A percentile compares a stretch with the other conserved stretches of the same genome.
phyloP scores from a whole-genome alignment of 1,140 invertebrate genomes.

The Bombus impatiens region DNA sequence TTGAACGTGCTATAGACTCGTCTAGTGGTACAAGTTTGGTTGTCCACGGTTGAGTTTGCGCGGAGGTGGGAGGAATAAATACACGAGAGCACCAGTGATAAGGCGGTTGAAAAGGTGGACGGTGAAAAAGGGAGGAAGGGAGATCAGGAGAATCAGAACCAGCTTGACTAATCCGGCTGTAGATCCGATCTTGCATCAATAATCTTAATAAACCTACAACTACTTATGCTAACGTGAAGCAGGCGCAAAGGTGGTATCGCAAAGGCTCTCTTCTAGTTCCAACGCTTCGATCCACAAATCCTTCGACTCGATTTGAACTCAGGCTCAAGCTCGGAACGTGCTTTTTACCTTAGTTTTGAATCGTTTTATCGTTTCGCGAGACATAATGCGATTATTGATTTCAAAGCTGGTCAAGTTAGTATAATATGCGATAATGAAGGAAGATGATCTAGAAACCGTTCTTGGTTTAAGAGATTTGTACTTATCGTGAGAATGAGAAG shows the following conservation, averaged over 20 bases:
- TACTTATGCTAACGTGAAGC: conserved; percentile 71
- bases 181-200: conserved; percentile 79
- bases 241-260: conserved; percentile 63
- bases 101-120: conserved; percentile 29
- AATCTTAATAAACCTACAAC: conserved; percentile 80
- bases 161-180: conserved; percentile 75
- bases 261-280: conserved; percentile 58
- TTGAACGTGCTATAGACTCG: conserved; percentile 23
- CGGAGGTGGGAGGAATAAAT: conserved; percentile 54
- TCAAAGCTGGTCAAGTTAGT: conserved; percentile 3
- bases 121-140: conserved; percentile 24
- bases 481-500: background rate
- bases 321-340: conserved; percentile 67
- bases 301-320: conserved; percentile 75
- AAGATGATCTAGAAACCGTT: background rate
- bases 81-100: conserved; percentile 47
- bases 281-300: conserved; percentile 71
- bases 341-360: conserved; percentile 22
- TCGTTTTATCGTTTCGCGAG: conserved; percentile 22
- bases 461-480: background rate
- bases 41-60: conserved; percentile 23
- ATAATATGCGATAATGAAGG: conserved; percentile 19
- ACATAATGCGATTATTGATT: conserved; percentile 23
- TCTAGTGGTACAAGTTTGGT: conserved; percentile 33
- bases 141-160: conserved; percentile 71